These are phyloP conservation scores for Hycleus phaleratus DNA, from an alignment of 1,140 invertebrate species.

Conservation along the genomic window DNA sequence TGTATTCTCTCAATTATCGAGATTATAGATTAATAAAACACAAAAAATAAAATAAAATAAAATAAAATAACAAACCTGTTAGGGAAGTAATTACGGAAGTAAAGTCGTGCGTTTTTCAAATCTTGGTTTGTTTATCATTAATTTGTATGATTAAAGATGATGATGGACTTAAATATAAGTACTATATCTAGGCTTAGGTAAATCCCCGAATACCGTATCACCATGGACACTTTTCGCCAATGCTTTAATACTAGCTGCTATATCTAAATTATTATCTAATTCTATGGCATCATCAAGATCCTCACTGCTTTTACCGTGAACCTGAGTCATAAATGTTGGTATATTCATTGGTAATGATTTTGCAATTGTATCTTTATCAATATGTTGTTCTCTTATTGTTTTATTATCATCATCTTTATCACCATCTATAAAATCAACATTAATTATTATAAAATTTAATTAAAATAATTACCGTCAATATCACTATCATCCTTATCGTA, in stretches of 20 bases:
- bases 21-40: too few relatives aligned
- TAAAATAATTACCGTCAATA: slow-evolving; percentile 41
- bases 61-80: too few relatives aligned
- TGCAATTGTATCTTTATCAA: slow-evolving; percentile 41
- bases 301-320: slow-evolving; percentile 35
- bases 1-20: too few relatives aligned
- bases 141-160: not conserved
- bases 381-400: slow-evolving; percentile 38
- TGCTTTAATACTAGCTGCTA: slow-evolving; percentile 80
- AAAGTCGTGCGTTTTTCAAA: too few relatives aligned
- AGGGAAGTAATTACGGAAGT: too few relatives aligned
- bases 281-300: slow-evolving; percentile 44
- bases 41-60: too few relatives aligned
- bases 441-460: not conserved
- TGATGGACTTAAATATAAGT: slow-evolving; percentile 58
- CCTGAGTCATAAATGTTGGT: slow-evolving; percentile 42
- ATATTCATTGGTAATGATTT: slow-evolving; percentile 51
- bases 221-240: slow-evolving; percentile 78
- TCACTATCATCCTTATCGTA: slow-evolving; percentile 44
- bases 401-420: slow-evolving; percentile 45
- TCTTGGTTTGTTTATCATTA: too few relatives aligned
- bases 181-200: slow-evolving; percentile 72
- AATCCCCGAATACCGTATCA: slow-evolving; percentile 72
- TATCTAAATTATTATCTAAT: slow-evolving; percentile 48
- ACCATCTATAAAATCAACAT: slow-evolving; percentile 29